These are phyloP conservation scores for Hemicordylus capensis DNA, from an alignment of 2,113 vertebrate genomes.

Conservation along the genomic window DNA sequence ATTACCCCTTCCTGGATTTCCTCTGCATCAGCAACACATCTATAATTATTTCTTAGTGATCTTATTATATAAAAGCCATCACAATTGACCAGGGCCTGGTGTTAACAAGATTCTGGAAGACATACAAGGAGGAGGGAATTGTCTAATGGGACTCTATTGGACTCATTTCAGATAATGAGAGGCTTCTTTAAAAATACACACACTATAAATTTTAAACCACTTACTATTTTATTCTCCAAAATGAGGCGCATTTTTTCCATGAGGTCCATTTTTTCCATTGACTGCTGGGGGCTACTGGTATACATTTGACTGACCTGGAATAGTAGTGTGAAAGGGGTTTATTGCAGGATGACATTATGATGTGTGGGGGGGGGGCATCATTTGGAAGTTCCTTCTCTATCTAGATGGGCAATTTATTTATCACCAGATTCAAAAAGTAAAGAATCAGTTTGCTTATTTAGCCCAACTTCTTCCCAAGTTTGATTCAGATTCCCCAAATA, in stretches of 20 bases:
- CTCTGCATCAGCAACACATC: constrained; percentile 47
- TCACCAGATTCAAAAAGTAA: background rate
- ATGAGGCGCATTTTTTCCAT: constrained; percentile 20
- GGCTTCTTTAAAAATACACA: constrained; percentile 18
- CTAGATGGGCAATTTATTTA: background rate
- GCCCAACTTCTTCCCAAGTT: background rate
- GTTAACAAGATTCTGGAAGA: constrained; percentile 41
- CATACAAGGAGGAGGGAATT: constrained; percentile 1
- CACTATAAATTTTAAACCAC: constrained; percentile 17
- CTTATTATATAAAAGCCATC: constrained; percentile 47
- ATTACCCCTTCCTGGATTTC: background rate
- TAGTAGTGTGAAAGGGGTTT: background rate
- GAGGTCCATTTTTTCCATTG: background rate
- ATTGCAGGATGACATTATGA: background rate
- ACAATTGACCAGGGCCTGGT: constrained; percentile 36
- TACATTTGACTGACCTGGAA: background rate
- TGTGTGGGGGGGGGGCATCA: too few relatives aligned
- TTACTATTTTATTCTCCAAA: background rate
- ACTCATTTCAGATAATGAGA: constrained; percentile 53
- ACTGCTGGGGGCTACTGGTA: background rate
- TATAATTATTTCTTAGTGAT: constrained; percentile 54
- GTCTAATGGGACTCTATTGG: constrained; percentile 41
- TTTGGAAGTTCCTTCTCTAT: background rate
- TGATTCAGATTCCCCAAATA: too few relatives aligned
- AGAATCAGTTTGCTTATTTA: too few relatives aligned